phyloP scores from a whole-genome alignment of 2,113 vertebrate genomes.

The Paracyprichromis sp. region DNA sequence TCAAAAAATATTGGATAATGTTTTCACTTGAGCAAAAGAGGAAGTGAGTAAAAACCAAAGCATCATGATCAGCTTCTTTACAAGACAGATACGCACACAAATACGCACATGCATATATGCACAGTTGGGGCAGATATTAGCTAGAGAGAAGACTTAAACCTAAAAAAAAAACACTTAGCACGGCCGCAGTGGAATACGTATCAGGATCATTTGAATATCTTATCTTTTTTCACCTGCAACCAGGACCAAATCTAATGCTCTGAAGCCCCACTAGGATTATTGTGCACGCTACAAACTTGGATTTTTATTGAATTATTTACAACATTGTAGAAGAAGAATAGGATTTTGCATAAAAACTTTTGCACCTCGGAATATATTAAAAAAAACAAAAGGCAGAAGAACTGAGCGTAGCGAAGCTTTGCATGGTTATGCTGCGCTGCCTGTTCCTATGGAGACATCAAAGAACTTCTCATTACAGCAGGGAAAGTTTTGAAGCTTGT shows the following conservation, averaged over 20 bases:
- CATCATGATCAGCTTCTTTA: background rate
- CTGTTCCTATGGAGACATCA: slow-evolving; percentile 24
- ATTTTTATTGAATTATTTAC: slow-evolving; percentile 4
- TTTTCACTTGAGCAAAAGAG: background rate
- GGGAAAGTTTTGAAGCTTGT: slow-evolving; percentile 19
- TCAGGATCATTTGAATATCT: background rate
- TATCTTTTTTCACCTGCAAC: background rate
- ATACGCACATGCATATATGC: background rate
- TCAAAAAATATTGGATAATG: background rate
- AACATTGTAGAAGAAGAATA: background rate
- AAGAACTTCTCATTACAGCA: background rate
- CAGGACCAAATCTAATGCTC: background rate
- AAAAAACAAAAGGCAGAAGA: background rate
- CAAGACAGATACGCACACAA: background rate
- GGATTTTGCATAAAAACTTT: background rate
- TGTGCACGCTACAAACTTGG: background rate
- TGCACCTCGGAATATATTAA: background rate
- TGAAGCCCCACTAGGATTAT: background rate
- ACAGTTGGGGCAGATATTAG: background rate
- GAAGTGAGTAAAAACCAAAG: background rate
- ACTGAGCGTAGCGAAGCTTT: background rate
- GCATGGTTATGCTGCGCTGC: background rate
- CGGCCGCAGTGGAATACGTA: background rate
- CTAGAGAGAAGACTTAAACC: background rate
- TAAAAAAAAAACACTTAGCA: background rate